Percentiles rank a stretch among this genome's conserved stretches.
phyloP scores from a whole-genome alignment of 2,888 invertebrate genomes.

The Tuberolachnus salignus region DNA sequence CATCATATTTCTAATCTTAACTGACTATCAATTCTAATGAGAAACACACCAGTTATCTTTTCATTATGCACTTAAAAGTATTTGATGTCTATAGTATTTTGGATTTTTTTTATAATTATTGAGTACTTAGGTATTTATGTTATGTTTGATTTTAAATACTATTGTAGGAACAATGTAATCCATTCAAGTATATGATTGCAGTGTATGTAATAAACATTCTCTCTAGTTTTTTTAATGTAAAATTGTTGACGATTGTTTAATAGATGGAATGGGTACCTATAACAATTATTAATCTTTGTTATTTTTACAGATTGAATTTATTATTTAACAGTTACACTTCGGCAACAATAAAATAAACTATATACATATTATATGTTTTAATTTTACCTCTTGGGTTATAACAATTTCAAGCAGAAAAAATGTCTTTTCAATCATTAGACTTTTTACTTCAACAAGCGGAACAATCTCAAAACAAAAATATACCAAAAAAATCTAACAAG shows the following conservation, averaged over 20 bases:
- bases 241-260: no score
- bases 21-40: no score
- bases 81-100: no score
- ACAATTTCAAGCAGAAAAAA: not conserved
- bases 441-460: slow-evolving; percentile 36
- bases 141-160: no score
- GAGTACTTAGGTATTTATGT: no score
- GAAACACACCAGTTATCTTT: no score
- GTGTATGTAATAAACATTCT: not conserved
- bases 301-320: slow-evolving; percentile 2
- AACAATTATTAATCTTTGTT: not conserved
- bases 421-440: slow-evolving; percentile 43
- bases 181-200: not conserved
- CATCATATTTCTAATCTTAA: no score
- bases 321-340: not conserved
- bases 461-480: slow-evolving; percentile 13
- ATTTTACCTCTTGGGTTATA: not conserved
- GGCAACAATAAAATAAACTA: not conserved
- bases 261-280: no score
- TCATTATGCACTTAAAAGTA: no score
- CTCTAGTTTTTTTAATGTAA: no score
- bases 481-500: slow-evolving; percentile 8
- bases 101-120: no score
- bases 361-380: not conserved
- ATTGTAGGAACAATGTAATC: no score